Percentiles rank a stretch among this genome's conserved stretches.
These are phyloP conservation scores for Coccyzus lansbergi DNA, from an alignment of 2,797 vertebrate genomes.

Conservation along the genomic window DNA sequence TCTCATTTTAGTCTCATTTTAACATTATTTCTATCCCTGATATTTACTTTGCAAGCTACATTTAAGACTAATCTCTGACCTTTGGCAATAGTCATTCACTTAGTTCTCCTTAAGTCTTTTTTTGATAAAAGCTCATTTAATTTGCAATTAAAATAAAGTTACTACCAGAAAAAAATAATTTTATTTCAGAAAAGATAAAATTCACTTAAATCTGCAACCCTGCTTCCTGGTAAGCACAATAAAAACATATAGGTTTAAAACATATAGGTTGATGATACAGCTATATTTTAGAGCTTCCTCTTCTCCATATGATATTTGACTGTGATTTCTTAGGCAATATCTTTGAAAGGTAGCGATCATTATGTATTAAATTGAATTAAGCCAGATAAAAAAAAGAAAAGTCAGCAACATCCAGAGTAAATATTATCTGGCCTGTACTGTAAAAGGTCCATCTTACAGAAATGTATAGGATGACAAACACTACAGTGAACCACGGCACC, in stretches of 20 bases:
- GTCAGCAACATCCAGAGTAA: background rate
- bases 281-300: background rate
- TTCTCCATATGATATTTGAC: background rate
- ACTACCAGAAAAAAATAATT: background rate
- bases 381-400: background rate
- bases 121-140: background rate
- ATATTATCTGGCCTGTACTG: background rate
- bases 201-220: background rate
- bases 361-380: constrained; percentile 2
- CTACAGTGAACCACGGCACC: background rate
- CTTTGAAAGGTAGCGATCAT: background rate
- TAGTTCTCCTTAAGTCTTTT: background rate
- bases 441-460: background rate
- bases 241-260: background rate
- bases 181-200: background rate
- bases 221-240: background rate
- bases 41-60: background rate
- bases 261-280: background rate
- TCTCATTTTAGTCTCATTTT: background rate
- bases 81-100: background rate
- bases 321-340: background rate
- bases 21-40: background rate
- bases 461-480: constrained; percentile 20
- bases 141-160: constrained; percentile 4
- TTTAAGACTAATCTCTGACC: background rate